These are phyloP conservation scores for Bolborhynchus lineola DNA, from an alignment of 2,113 vertebrate genomes.

Conservation along the genomic window DNA sequence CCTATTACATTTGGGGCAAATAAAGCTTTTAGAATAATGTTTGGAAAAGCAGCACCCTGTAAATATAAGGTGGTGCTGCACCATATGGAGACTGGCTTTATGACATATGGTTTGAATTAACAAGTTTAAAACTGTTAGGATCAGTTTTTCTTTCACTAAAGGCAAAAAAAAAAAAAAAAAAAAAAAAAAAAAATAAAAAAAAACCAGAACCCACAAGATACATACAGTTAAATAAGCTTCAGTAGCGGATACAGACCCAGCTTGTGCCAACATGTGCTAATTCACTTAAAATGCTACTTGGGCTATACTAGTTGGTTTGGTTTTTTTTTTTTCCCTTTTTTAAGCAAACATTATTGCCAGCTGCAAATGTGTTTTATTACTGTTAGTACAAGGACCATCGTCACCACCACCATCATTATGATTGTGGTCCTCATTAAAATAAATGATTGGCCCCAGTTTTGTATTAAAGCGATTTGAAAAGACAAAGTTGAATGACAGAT, in stretches of 20 bases:
- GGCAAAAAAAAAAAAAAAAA: not conserved
- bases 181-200: not conserved
- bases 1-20: slow-evolving; percentile 73
- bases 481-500: slow-evolving; percentile 68
- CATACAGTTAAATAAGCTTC: slow-evolving; percentile 69
- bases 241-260: slow-evolving; percentile 59
- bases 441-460: slow-evolving; percentile 65
- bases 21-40: slow-evolving; percentile 75
- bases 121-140: slow-evolving; percentile 87
- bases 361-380: slow-evolving; percentile 64
- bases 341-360: not conserved
- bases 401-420: slow-evolving; percentile 42
- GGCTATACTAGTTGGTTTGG: not conserved
- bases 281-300: slow-evolving; percentile 54
- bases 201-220: slow-evolving; percentile 53
- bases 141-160: slow-evolving; percentile 84
- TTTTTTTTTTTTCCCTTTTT: not conserved
- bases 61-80: slow-evolving; percentile 81
- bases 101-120: slow-evolving; percentile 86
- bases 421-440: slow-evolving; percentile 62
- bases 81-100: slow-evolving; percentile 80
- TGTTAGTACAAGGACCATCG: slow-evolving; percentile 21
- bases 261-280: slow-evolving; percentile 51
- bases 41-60: slow-evolving; percentile 78
- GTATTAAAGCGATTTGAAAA: slow-evolving; percentile 70